Conservation (phyloP, 2,113 vertebrate species). For the Camarhynchus parvulus region DNA sequence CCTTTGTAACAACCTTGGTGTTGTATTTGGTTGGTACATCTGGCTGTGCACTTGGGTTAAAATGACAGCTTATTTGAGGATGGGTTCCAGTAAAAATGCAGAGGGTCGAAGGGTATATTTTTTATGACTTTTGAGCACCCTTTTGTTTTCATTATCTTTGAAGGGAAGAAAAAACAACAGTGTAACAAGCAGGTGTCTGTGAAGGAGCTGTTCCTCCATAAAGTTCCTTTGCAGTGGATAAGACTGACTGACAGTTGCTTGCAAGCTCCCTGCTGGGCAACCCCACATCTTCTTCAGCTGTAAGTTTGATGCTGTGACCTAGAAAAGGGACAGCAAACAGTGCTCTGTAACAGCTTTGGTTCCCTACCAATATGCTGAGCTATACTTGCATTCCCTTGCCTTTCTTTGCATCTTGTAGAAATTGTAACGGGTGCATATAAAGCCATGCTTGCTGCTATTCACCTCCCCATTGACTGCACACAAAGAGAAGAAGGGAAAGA, state of each 20-base stretch:
- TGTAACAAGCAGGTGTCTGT: background rate
- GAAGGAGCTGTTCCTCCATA: slow-evolving; percentile 78
- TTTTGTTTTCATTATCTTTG: background rate
- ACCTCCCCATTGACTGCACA: background rate
- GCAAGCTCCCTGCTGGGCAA: slow-evolving; percentile 86
- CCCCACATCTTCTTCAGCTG: slow-evolving; percentile 85
- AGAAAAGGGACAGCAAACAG: background rate
- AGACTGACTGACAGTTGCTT: slow-evolving; percentile 86
- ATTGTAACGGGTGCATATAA: background rate
- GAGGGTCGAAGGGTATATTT: background rate
- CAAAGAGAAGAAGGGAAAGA: background rate
- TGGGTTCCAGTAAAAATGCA: background rate
- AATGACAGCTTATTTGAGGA: background rate
- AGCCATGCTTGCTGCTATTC: background rate
- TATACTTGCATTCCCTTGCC: background rate
- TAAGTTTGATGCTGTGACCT: slow-evolving; percentile 69
- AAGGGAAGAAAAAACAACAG: slow-evolving; percentile 67
- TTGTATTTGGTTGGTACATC: background rate
- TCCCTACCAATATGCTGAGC: background rate
- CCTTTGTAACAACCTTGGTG: background rate
- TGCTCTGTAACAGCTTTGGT: background rate
- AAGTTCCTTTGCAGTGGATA: slow-evolving; percentile 84
- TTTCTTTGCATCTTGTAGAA: background rate
- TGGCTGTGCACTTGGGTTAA: background rate
- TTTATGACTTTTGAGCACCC: background rate